Conservation (phyloP, 2,113 vertebrate genomes). For the Myrmecophaga tridactyla region DNA sequence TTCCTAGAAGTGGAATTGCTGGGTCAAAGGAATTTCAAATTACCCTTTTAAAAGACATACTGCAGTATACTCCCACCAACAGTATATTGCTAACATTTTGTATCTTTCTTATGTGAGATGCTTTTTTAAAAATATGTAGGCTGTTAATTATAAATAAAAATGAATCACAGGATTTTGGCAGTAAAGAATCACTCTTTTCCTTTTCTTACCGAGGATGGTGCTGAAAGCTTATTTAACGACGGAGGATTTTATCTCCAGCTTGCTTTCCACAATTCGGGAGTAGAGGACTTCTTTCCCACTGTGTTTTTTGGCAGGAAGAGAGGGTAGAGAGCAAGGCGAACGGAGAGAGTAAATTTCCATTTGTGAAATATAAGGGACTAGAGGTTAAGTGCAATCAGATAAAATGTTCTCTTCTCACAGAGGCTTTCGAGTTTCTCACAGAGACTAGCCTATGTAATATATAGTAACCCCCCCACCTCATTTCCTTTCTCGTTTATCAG, state of each 20-base stretch:
- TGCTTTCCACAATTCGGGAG: neutral
- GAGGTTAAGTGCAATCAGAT: neutral
- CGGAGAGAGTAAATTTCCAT: neutral
- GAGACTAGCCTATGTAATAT: neutral
- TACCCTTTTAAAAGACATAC: conserved; percentile 24
- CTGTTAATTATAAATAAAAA: conserved; percentile 39
- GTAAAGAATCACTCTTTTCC: neutral
- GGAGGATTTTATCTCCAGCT: neutral
- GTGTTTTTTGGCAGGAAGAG: neutral
- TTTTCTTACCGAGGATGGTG: neutral
- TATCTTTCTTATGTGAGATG: neutral
- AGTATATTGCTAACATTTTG: conserved; percentile 1
- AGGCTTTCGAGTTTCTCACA: neutral
- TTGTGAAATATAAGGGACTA: neutral
- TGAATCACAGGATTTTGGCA: conserved; percentile 8
- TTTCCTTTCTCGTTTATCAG: neutral
- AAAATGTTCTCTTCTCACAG: neutral
- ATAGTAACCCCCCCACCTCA: neutral
- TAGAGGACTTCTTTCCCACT: neutral
- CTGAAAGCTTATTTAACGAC: neutral
- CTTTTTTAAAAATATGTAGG: neutral
- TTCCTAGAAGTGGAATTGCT: neutral
- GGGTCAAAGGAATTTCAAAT: conserved; percentile 15
- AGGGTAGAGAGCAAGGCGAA: neutral
- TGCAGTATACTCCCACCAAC: neutral